A percentile compares a stretch with the other conserved stretches of the same genome.
Conservation (phyloP, 2,888 invertebrate species). For the Nomada flava region DNA sequence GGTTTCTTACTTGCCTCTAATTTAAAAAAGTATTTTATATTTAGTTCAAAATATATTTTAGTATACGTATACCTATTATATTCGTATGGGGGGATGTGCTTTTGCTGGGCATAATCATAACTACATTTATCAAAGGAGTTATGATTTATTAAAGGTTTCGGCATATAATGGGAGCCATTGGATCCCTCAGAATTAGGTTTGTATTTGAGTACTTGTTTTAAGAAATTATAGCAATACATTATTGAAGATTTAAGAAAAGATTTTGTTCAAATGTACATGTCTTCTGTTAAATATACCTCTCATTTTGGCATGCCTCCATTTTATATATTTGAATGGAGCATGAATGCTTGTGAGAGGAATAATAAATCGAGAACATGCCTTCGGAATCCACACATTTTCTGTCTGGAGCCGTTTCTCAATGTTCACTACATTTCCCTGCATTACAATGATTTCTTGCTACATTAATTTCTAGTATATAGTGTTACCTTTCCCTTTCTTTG, state of each 20-base stretch:
- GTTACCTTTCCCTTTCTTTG: slow-evolving; percentile 16
- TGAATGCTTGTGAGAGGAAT: slow-evolving; percentile 92
- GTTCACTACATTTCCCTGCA: slow-evolving; percentile 86
- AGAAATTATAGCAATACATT: background rate
- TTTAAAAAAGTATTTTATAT: background rate
- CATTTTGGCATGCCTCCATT: slow-evolving; percentile 92
- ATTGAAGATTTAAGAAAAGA: background rate
- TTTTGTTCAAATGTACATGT: background rate
- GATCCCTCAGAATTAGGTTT: slow-evolving; percentile 53
- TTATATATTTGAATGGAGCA: slow-evolving; percentile 87
- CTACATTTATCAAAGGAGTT: background rate
- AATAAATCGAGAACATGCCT: slow-evolving; percentile 89
- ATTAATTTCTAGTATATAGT: background rate
- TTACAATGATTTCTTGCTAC: background rate
- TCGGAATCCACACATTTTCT: slow-evolving; percentile 90
- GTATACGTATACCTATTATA: background rate
- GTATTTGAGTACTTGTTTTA: slow-evolving; percentile 20
- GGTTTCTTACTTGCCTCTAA: background rate
- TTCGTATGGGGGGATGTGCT: too few relatives aligned
- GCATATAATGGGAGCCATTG: slow-evolving; percentile 36
- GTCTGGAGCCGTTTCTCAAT: slow-evolving; percentile 92
- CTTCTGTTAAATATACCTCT: slow-evolving; percentile 84
- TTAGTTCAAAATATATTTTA: background rate
- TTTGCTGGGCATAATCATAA: background rate
- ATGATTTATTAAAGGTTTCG: slow-evolving; percentile 60